Evolutionary conservation across 2,888 invertebrate genomes (phyloP).

Genomic region (Lepidocyrtinus sp.): DNA sequence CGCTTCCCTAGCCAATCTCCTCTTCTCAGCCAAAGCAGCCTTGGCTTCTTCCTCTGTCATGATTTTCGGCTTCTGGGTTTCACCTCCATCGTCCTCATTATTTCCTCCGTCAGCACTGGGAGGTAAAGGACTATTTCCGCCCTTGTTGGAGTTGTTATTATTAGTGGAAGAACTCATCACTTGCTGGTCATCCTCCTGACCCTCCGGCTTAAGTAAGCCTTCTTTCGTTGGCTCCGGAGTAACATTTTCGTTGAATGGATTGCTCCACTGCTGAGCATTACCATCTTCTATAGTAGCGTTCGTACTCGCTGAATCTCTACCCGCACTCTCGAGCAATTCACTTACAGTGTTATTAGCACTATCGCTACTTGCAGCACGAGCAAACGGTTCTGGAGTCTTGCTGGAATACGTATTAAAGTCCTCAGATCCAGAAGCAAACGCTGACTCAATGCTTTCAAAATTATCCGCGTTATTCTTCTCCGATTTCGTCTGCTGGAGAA

Average conservation of each 20-base stretch:
- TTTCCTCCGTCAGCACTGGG: neutral
- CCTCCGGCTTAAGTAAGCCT: neutral
- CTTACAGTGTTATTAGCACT: slow-evolving; percentile 24
- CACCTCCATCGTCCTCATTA: slow-evolving; percentile 31
- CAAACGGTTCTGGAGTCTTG: slow-evolving; percentile 56
- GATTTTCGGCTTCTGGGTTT: slow-evolving; percentile 73
- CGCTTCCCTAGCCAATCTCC: slow-evolving; percentile 90
- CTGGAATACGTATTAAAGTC: slow-evolving; percentile 55
- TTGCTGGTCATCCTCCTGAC: neutral
- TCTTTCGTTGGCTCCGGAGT: slow-evolving; percentile 41
- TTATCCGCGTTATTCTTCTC: slow-evolving; percentile 56
- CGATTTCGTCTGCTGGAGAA: too few relatives aligned
- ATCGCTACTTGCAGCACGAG: slow-evolving; percentile 24
- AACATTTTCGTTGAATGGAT: slow-evolving; percentile 38
- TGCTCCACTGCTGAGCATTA: slow-evolving; percentile 35
- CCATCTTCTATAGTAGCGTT: slow-evolving; percentile 28
- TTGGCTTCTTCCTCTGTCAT: slow-evolving; percentile 95
- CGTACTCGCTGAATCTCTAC: slow-evolving; percentile 26
- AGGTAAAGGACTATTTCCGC: neutral
- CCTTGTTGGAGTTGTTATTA: neutral
- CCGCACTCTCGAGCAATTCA: slow-evolving; percentile 33
- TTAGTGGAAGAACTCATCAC: neutral
- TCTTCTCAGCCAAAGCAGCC: slow-evolving; percentile 91
- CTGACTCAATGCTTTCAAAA: slow-evolving; percentile 64
- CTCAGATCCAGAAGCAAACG: slow-evolving; percentile 61